These are phyloP conservation scores for Chrysocyon brachyurus DNA, from an alignment of 2,797 vertebrate species.

Conservation along the genomic window DNA sequence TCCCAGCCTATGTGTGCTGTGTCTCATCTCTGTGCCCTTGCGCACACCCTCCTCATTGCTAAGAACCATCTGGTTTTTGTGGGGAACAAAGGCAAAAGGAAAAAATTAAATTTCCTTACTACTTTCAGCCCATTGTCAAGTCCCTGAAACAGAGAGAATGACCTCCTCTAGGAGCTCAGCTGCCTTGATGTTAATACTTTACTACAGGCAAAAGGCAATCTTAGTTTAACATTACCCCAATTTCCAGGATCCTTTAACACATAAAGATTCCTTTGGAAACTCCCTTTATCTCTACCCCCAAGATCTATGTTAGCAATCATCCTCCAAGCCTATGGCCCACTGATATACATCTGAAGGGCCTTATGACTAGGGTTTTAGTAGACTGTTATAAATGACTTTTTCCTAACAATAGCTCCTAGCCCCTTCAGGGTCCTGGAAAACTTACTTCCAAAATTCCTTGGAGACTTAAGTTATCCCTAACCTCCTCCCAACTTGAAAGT, in stretches of 20 bases:
- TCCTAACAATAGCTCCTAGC: background rate
- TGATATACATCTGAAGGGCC: background rate
- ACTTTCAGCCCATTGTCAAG: background rate
- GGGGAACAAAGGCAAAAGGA: background rate
- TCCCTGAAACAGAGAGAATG: background rate
- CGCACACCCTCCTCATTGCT: background rate
- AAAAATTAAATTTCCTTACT: background rate
- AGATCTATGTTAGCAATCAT: background rate
- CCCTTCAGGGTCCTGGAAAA: background rate
- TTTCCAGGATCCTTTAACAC: background rate
- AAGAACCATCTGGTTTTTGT: background rate
- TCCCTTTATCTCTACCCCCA: background rate
- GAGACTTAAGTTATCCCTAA: background rate
- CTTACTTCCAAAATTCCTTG: background rate
- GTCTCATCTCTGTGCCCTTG: background rate
- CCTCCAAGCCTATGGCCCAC: background rate
- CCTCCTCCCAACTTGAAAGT: background rate
- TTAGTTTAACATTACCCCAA: background rate
- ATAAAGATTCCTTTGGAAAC: background rate
- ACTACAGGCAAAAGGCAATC: background rate
- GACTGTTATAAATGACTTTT: background rate
- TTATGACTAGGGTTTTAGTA: background rate
- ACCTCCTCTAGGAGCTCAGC: background rate
- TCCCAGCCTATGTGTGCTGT: background rate
- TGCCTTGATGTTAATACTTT: background rate